Percentiles rank a stretch among this genome's conserved stretches.
Conservation (phyloP, 2,797 vertebrate species). For the Arnoldichthys spilopterus region DNA sequence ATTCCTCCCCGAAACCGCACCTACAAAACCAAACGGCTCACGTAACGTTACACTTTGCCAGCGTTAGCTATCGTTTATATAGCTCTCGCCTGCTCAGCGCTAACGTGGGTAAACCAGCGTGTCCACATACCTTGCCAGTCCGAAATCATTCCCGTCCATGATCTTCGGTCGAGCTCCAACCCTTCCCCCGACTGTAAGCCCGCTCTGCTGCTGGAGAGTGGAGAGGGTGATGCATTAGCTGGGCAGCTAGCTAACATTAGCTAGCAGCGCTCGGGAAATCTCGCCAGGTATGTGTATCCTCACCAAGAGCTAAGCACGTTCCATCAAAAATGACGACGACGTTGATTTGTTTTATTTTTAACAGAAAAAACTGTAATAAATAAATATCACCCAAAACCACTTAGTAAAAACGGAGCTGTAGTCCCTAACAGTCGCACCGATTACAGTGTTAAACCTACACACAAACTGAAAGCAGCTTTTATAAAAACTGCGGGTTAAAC, state of each 20-base stretch:
- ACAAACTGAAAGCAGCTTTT: not conserved
- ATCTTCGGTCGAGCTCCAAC: slow-evolving; percentile 14
- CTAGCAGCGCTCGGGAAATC: not conserved
- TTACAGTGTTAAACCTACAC: not conserved
- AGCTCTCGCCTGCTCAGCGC: too few species aligned
- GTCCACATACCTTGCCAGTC: slow-evolving; percentile 52
- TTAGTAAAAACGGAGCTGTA: not conserved
- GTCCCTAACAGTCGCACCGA: not conserved
- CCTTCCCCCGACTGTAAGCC: slow-evolving; percentile 11
- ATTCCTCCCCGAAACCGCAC: not conserved
- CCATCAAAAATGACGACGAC: not conserved
- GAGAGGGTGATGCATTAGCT: not conserved
- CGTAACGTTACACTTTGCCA: too few species aligned
- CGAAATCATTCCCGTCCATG: slow-evolving; percentile 53
- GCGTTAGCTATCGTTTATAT: too few species aligned
- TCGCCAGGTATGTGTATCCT: not conserved
- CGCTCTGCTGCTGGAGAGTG: not conserved
- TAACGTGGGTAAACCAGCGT: too few species aligned
- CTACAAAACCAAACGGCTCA: too few species aligned
- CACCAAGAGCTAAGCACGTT: not conserved
- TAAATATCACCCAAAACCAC: too few species aligned
- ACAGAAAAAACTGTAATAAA: not conserved
- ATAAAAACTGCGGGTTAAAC: not conserved
- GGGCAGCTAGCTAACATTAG: slow-evolving; percentile 7
- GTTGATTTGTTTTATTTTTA: not conserved